These are phyloP conservation scores for Oncorhynchus mykiss DNA, from an alignment of 2,113 vertebrate genomes.

Conservation along the genomic window DNA sequence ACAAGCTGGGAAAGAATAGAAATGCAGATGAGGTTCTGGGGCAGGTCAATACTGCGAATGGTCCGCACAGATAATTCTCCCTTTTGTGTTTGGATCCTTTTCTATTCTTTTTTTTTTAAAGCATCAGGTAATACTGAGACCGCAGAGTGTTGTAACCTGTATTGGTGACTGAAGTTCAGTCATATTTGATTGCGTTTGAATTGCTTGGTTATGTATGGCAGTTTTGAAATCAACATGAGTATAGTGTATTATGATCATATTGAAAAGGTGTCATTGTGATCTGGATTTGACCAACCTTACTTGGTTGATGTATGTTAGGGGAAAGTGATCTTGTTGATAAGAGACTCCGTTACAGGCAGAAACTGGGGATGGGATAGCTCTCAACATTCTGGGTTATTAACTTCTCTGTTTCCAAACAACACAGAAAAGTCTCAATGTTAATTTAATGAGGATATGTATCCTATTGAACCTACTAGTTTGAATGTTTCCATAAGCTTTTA, in stretches of 20 bases:
- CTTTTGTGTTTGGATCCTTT: conserved; percentile 62
- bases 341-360: too few relatives aligned
- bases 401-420: too few relatives aligned
- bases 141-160: background rate
- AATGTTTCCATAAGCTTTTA: too few relatives aligned
- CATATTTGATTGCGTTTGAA: background rate
- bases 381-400: too few relatives aligned
- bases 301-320: background rate
- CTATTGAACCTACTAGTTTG: too few relatives aligned
- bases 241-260: background rate
- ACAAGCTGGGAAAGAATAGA: conserved; percentile 84
- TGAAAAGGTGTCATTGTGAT: background rate
- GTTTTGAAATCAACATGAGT: background rate
- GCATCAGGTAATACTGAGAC: background rate
- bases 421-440: too few relatives aligned
- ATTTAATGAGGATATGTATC: too few relatives aligned
- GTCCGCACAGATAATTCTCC: conserved; percentile 73
- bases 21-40: conserved; percentile 86
- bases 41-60: conserved; percentile 76
- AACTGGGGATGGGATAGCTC: too few relatives aligned
- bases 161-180: background rate
- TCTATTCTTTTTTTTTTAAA: background rate
- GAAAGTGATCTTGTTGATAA: too few relatives aligned
- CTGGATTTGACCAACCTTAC: background rate
- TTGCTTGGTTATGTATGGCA: background rate